Base-by-base conservation (phyloP, 1,140 invertebrate species). In the Lethrus apterus region DNA sequence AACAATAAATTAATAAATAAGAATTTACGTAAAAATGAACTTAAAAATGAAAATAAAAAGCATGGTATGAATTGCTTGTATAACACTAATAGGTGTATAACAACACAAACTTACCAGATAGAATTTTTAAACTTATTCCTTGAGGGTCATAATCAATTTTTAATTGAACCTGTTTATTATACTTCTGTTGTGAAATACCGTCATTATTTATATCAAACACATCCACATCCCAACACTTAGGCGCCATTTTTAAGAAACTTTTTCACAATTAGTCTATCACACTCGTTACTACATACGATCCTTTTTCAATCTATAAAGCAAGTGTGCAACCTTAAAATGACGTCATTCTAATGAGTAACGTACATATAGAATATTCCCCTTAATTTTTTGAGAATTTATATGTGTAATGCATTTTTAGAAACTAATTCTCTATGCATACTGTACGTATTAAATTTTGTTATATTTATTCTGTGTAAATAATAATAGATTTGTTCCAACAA, bases 61-160 rank as follows among this genome's bases (percentile, higher is more conserved):
- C n/a, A n/a, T n/a, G n/a, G n/a, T n/a, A n/a, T n/a, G n/a, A n/a
- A n/a, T n/a, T n/a, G n/a, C n/a, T n/a, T n/a, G n/a, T n/a, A n/a
- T n/a, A n/a, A n/a, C n/a, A n/a, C n/a, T n/a, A n/a, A n/a, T n/a
- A n/a, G n/a, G n/a, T n/a, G n/a, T 29, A 24, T 29, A 30, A 43
- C 17, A 29, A 15, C 7, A 2, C 13, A 10, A 23, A 62, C 57
- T 66, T 73, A 76, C 75, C 71, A 68, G 69, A 60, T 48, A 78
- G 71, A 59, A 84, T 70, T 70, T 79, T 80, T 54, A 84, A 69
- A 68, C 77, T 81, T 51, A 84, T 70, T 57, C 82, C 83, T 69
- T 85, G 81, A 29, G 82, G 81, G 67, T 85, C 82, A 66, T 85
- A 84, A 59, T 83, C 81, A 59, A 83, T 74, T 68, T 74, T 75